Conservation (phyloP, 1,140 invertebrate species). For the Drosophila punjabiensis region DNA sequence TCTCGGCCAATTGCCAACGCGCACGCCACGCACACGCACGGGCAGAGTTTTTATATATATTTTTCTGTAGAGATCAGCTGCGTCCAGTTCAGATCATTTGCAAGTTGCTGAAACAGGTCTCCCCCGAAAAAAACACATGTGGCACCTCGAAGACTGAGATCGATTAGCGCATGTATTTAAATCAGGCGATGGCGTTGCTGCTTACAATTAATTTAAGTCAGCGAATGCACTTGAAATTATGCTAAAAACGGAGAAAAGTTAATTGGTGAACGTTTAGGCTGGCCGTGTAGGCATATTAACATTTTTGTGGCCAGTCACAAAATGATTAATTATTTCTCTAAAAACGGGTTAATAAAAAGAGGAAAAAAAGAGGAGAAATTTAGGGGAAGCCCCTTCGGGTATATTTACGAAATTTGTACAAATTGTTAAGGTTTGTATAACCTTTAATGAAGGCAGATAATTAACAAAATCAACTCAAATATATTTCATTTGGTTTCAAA, state of each 20-base stretch:
- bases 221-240: conserved; percentile 68
- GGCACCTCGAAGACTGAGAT: conserved; percentile 33
- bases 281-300: conserved; percentile 1
- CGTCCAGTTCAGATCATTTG: conserved; percentile 37
- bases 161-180: conserved; percentile 65
- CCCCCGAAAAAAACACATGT: conserved; percentile 30
- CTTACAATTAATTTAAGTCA: conserved; percentile 40
- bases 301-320: neutral
- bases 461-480: neutral
- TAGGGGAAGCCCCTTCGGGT: neutral
- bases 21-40: conserved; percentile 69
- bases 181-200: conserved; percentile 46
- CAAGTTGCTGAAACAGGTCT: conserved; percentile 67
- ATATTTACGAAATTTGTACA: neutral
- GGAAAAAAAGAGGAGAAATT: neutral
- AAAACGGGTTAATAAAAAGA: neutral
- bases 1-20: conserved; percentile 69
- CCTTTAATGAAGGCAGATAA: neutral
- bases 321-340: conserved; percentile 17
- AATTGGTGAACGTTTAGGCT: conserved; percentile 11
- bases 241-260: conserved; percentile 21
- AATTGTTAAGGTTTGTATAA: neutral
- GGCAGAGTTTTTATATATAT: conserved; percentile 29
- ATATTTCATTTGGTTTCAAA: neutral
- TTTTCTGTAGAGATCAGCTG: conserved; percentile 22